Evolutionary conservation across 1,140 invertebrate genomes (phyloP).

Genomic region (Melipona quadrifasciata): DNA sequence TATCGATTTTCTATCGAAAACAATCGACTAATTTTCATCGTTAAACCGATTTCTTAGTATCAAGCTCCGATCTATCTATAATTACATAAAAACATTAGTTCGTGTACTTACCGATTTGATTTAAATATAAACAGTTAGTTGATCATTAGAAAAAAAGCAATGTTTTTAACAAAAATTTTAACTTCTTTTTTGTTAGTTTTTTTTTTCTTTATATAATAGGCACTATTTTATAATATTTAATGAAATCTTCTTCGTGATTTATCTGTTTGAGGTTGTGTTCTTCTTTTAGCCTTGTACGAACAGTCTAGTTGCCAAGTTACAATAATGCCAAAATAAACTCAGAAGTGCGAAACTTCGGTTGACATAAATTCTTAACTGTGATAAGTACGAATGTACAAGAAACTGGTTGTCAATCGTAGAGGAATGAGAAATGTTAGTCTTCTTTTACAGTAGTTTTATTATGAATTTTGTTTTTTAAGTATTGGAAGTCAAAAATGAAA

Average conservation of each 20-base stretch:
- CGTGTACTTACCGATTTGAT: conserved; percentile 4
- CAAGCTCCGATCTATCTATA: background rate
- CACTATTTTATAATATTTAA: conserved; percentile 9
- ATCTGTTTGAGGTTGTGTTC: conserved; percentile 40
- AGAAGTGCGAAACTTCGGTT: conserved; percentile 53
- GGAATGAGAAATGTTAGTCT: background rate
- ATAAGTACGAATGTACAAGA: conserved; percentile 1
- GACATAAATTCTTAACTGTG: conserved; percentile 46
- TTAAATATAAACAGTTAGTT: background rate
- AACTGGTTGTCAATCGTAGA: background rate
- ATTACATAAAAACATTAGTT: background rate
- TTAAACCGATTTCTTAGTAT: conserved; percentile 3
- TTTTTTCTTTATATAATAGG: background rate
- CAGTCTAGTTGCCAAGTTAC: conserved; percentile 50
- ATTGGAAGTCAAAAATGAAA: conserved; percentile 36
- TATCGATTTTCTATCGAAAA: conserved; percentile 7
- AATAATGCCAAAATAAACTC: conserved; percentile 54
- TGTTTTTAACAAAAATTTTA: background rate
- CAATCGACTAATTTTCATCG: background rate
- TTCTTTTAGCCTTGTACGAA: conserved; percentile 44
- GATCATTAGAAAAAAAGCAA: background rate
- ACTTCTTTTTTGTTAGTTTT: background rate
- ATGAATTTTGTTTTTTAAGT: conserved; percentile 8
- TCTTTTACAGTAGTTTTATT: background rate
- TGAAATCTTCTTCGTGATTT: conserved; percentile 23